Evolutionary conservation across 2,113 vertebrate species (phyloP).

Genomic region (Tringa solitaria): DNA sequence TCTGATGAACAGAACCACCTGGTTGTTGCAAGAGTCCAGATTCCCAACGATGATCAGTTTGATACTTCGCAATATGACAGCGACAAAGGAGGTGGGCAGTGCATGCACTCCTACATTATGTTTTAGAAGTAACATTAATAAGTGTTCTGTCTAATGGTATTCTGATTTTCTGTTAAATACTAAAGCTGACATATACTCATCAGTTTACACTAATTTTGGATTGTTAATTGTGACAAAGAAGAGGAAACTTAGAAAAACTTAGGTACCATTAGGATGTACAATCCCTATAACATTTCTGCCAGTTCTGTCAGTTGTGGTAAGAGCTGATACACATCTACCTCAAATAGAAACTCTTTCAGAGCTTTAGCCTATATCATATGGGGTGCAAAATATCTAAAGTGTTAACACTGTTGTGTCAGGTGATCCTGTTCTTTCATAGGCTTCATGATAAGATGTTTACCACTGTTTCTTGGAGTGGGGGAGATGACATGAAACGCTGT

Average conservation of each 20-base stretch:
- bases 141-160: background rate
- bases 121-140: background rate
- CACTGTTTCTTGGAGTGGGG: background rate
- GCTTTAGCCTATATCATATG: background rate
- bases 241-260: background rate
- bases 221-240: background rate
- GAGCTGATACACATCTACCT: background rate
- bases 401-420: background rate
- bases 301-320: background rate
- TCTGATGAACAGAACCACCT: conserved; percentile 96
- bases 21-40: conserved; percentile 92
- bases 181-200: fast-evolving
- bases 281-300: background rate
- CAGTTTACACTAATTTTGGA: background rate
- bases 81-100: conserved; percentile 88
- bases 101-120: background rate
- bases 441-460: background rate
- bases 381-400: background rate
- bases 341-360: background rate
- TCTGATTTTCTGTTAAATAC: background rate
- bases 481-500: background rate
- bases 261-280: background rate
- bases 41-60: conserved; percentile 91
- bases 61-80: conserved; percentile 88
- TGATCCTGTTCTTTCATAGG: background rate